Conservation (phyloP, 2,797 vertebrate species). For the Crenuchus spilurus region DNA sequence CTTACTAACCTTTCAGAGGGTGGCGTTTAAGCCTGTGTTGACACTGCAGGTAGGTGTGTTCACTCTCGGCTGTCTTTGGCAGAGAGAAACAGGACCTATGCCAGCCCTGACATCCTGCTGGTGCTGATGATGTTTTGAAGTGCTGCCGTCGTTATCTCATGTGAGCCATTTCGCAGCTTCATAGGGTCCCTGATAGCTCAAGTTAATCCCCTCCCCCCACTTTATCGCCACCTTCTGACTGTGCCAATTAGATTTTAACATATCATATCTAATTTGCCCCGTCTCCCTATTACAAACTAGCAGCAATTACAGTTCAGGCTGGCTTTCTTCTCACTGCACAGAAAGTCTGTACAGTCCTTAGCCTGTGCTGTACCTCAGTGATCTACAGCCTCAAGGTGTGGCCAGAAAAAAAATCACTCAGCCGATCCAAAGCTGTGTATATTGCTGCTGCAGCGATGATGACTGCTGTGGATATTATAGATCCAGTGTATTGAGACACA, state of each 20-base stretch:
- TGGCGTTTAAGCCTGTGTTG: neutral
- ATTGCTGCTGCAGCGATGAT: conserved; percentile 9
- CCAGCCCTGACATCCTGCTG: conserved; percentile 35
- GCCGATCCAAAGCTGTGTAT: conserved; percentile 11
- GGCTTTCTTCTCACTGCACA: neutral
- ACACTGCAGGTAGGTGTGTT: conserved; percentile 10
- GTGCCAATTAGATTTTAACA: conserved; percentile 48
- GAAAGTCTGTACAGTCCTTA: conserved; percentile 20
- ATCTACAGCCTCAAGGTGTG: conserved; percentile 24
- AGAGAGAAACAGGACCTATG: conserved; percentile 30
- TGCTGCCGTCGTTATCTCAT: conserved; percentile 40
- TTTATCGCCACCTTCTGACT: conserved; percentile 49
- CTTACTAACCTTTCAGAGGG: neutral
- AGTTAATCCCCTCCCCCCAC: conserved; percentile 38
- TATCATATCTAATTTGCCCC: conserved; percentile 36
- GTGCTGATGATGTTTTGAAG: conserved; percentile 46
- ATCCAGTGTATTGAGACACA: conserved; percentile 18
- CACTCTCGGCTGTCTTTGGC: conserved; percentile 25
- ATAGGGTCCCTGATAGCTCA: conserved; percentile 43
- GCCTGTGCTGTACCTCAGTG: conserved; percentile 24
- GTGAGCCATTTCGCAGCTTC: conserved; percentile 47
- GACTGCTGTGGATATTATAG: neutral
- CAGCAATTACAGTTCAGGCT: conserved; percentile 2
- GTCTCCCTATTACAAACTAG: conserved; percentile 8
- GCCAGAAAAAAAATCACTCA: conserved; percentile 21